Conservation (phyloP, 92 coral and sea anemone species). For the Galaxea fascicularis region DNA sequence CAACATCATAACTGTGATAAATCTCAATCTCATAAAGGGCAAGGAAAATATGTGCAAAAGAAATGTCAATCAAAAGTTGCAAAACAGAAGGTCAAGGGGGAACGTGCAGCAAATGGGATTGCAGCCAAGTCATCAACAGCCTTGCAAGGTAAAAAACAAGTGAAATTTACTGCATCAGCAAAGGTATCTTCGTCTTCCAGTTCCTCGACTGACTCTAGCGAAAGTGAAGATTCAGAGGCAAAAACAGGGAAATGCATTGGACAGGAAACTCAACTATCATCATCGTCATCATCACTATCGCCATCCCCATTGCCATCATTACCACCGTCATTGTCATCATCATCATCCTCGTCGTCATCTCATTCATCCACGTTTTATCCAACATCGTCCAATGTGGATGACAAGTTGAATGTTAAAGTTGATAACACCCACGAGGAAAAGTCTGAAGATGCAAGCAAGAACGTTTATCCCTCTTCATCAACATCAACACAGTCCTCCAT, state of each 20-base stretch:
- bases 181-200: background rate
- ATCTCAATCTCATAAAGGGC: background rate
- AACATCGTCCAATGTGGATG: constrained; percentile 20
- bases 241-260: background rate
- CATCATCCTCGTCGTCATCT: constrained; percentile 13
- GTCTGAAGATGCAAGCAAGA: background rate
- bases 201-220: constrained; percentile 6
- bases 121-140: background rate
- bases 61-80: background rate
- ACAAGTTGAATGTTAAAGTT: background rate
- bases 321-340: background rate
- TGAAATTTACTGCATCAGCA: background rate
- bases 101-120: background rate
- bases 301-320: background rate
- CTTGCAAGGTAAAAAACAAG: background rate
- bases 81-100: background rate
- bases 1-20: background rate
- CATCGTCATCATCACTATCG: background rate
- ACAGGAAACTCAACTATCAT: background rate
- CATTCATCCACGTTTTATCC: constrained; percentile 21
- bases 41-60: background rate
- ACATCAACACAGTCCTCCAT: background rate
- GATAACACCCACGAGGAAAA: background rate
- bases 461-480: constrained; percentile 13
- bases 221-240: background rate